phyloP scores from a whole-genome alignment of 2,113 vertebrate genomes.

The Hippocampus guttulatus region DNA sequence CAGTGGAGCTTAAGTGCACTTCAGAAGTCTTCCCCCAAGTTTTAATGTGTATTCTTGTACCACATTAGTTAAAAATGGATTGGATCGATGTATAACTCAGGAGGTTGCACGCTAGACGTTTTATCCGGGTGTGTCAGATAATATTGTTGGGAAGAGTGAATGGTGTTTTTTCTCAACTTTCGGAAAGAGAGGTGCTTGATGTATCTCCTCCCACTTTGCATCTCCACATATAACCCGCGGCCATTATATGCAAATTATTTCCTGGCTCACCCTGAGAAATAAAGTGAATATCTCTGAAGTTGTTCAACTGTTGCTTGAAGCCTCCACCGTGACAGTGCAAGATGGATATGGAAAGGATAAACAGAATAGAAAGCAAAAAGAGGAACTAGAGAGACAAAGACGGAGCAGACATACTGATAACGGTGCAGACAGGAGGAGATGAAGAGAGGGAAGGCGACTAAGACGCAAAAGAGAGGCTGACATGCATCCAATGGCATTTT shows the following conservation, averaged over 20 bases:
- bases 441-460: slow-evolving; percentile 10
- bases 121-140: background rate
- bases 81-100: background rate
- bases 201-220: background rate
- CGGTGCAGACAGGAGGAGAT: slow-evolving; percentile 15
- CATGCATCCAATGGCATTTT: slow-evolving; percentile 53
- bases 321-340: slow-evolving; percentile 5
- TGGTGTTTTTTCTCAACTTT: background rate
- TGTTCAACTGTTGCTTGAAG: slow-evolving; percentile 5
- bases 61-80: background rate
- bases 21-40: background rate
- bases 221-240: background rate
- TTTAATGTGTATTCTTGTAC: background rate
- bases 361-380: slow-evolving; percentile 20
- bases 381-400: slow-evolving; percentile 19
- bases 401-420: slow-evolving; percentile 32
- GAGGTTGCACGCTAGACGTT: background rate
- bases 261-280: slow-evolving; percentile 1
- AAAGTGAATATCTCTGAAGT: slow-evolving; percentile 9
- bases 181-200: background rate
- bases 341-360: slow-evolving; percentile 26
- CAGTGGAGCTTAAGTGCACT: slow-evolving; percentile 1
- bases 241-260: slow-evolving; percentile 1
- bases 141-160: background rate
- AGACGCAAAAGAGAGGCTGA: slow-evolving; percentile 14